A percentile compares a stretch with the other conserved stretches of the same genome.
phyloP scores from a whole-genome alignment of 1,140 invertebrate species.

The Protaetia brevitarsis region DNA sequence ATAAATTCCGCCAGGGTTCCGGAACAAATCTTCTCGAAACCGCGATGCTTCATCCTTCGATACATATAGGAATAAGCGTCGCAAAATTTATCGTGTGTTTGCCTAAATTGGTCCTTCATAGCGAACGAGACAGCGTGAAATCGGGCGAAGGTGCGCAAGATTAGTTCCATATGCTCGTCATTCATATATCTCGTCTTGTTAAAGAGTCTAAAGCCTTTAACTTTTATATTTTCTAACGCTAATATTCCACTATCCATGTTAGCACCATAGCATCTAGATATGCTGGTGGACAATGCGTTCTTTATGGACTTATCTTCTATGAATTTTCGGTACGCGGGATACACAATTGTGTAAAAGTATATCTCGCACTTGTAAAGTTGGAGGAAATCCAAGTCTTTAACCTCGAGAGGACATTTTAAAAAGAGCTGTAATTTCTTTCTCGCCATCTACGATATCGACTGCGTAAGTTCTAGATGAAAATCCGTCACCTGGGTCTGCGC shows the following conservation, averaged over 20 bases:
- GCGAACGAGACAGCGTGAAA: conserved; percentile 4
- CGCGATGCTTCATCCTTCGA: background rate
- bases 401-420: background rate
- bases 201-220: background rate
- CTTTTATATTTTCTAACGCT: conserved; percentile 1
- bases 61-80: background rate
- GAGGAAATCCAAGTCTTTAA: background rate
- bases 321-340: background rate
- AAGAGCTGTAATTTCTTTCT: background rate
- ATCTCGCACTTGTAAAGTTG: background rate
- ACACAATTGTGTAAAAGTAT: background rate
- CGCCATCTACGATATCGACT: background rate
- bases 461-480: background rate
- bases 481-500: background rate
- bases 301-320: background rate
- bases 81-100: background rate
- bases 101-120: conserved; percentile 6
- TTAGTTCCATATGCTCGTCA: background rate
- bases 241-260: background rate
- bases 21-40: background rate
- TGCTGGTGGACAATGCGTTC: background rate
- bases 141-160: background rate
- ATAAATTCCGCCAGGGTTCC: background rate
- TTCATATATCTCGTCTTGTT: background rate
- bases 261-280: background rate